Conservation (phyloP, 1,140 invertebrate species). For the Monomorium pharaonis region DNA sequence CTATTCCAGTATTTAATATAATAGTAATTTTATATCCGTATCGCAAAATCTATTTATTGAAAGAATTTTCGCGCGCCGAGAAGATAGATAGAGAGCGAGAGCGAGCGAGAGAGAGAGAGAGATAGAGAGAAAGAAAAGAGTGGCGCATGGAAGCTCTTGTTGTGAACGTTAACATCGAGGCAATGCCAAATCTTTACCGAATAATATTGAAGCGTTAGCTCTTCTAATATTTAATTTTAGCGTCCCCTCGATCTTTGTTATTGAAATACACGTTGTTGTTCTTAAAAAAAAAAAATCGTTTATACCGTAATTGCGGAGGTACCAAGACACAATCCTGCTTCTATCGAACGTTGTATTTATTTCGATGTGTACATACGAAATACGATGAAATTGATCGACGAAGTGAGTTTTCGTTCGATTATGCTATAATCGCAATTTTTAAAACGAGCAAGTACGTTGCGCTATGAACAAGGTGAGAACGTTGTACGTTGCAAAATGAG, state of each 20-base stretch:
- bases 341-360: slow-evolving; percentile 55
- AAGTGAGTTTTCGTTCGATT: slow-evolving; percentile 36
- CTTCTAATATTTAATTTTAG: slow-evolving; percentile 61
- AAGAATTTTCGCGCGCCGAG: slow-evolving; percentile 64
- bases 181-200: slow-evolving; percentile 59
- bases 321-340: slow-evolving; percentile 53
- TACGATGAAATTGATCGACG: slow-evolving; percentile 21
- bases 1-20: slow-evolving; percentile 74
- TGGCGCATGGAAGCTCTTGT: slow-evolving; percentile 57
- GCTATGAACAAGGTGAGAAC: slow-evolving; percentile 45
- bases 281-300: slow-evolving; percentile 53
- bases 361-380: slow-evolving; percentile 50
- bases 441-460: slow-evolving; percentile 27
- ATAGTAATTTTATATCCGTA: slow-evolving; percentile 75
- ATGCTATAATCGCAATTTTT: slow-evolving; percentile 40
- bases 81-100: slow-evolving; percentile 13
- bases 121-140: slow-evolving; percentile 30
- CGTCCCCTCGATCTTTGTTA: slow-evolving; percentile 59
- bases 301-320: slow-evolving; percentile 53
- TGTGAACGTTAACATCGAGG: slow-evolving; percentile 59
- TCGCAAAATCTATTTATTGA: slow-evolving; percentile 69
- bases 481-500: slow-evolving; percentile 37
- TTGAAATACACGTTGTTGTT: slow-evolving; percentile 60
- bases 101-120: neutral
- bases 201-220: slow-evolving; percentile 57